Evolutionary conservation across 2,797 vertebrate genomes (phyloP), one percentile per base, ranked within the genome.

Genomic region (Graptemys geographica): DNA sequence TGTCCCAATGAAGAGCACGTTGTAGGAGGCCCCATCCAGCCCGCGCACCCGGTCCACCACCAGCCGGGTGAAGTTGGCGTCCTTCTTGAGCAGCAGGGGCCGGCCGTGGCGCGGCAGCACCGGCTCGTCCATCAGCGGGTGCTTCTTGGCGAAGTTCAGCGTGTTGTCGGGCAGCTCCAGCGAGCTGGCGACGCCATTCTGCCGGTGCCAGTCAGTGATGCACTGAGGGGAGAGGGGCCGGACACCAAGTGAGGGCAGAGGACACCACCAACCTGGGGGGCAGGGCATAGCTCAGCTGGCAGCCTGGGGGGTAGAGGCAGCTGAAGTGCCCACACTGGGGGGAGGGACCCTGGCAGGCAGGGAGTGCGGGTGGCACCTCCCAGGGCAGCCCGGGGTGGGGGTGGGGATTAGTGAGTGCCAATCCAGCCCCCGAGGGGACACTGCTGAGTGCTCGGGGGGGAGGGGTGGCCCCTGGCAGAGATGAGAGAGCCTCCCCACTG

Each of bases 91-190:
- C 94, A 99, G 98, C 94, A 99, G 98, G 53, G 99, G 99, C 95
- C 98, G 98, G 55, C 98, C 98, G 51, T 98, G 98, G 3, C 96
- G 98, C 0, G 98, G 98, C 0, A 80, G 83, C 88, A 99, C 98
- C 86, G 98, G 98, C 72, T 99, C 98, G 27, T 99, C 99, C 99
- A 99, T 99, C 96, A 99, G 98, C 0, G 99, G 99, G 98, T 99
- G 99, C 97, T 99, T 99, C 98, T 99, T 99, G 96, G 99, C 99
- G n/a, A 99, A 99, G 98, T 99, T 99, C 72, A 99, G 99, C 0
- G 99, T 99, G 95, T 99, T 99, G 95, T 99, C 99, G 0, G 99
- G 99, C 96, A 99, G 98, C 98, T 99, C 99, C 92, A 99, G 97
- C 0, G 99, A 99, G 93, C 98, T 99, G 98, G 98, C 98, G 76